phyloP scores from a whole-genome alignment of 2,888 invertebrate species.

The Xestia rhomboidea region DNA sequence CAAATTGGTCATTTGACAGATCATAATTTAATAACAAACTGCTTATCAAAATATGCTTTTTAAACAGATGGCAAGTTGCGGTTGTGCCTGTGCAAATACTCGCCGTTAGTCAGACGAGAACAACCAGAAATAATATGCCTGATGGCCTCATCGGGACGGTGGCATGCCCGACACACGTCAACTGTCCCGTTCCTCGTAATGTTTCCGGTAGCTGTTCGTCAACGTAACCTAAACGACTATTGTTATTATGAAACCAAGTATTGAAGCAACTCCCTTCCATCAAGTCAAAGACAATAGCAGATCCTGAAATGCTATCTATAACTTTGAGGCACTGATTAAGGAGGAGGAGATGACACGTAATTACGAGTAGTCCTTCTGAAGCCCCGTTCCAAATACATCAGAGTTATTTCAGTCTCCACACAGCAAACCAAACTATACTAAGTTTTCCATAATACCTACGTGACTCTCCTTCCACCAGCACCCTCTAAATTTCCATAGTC shows the following conservation, averaged over 20 bases:
- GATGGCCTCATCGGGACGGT: too few relatives aligned
- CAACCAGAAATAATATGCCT: too few relatives aligned
- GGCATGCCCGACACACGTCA: too few relatives aligned
- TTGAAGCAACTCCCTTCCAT: not conserved
- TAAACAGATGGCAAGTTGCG: too few relatives aligned
- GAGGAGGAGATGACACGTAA: not conserved
- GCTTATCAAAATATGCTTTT: not conserved
- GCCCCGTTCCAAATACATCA: not conserved
- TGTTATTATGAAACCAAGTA: not conserved
- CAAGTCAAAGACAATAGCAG: not conserved
- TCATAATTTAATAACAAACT: too few relatives aligned
- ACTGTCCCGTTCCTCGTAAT: too few relatives aligned
- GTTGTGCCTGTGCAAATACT: too few relatives aligned
- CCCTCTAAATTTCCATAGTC: conserved; percentile 36
- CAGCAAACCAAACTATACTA: not conserved
- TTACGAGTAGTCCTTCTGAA: not conserved
- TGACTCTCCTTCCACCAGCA: not conserved
- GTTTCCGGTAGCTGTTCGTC: too few relatives aligned
- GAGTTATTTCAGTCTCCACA: not conserved
- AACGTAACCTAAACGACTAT: not conserved
- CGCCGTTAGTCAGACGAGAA: too few relatives aligned
- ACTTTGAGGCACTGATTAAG: too few relatives aligned
- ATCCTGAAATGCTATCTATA: too few relatives aligned
- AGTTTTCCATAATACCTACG: not conserved
- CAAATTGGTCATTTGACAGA: too few relatives aligned